Evolutionary conservation across 2,113 vertebrate species (phyloP), one percentile per base, ranked within the genome.

Genomic region (cat (Felis catus)): DNA sequence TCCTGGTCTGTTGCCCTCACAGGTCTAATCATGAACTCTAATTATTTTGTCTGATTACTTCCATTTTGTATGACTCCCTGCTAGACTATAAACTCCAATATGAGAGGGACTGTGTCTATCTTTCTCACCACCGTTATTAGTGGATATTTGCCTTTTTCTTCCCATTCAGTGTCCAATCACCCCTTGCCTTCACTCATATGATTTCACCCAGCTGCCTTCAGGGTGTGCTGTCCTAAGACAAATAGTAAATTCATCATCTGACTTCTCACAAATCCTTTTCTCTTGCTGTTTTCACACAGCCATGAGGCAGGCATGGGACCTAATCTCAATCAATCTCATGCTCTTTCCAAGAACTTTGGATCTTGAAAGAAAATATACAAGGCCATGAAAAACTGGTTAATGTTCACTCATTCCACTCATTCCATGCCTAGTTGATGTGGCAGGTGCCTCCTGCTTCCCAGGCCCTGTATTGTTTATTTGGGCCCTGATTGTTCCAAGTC

Each of bases 41-140:
- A 71, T 80, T 79, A 85, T 94, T 87, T 93, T 82, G 61, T 73
- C 68, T 82, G 70, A 45, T 66, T 87, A 65, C 25, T 86, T 84
- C 51, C 73, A 29, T 96, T 94, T 90, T 83, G n/a, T 70, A 53
- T 80, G 27, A 91, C 63, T 92, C 33, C 82, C 33, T 78, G 66
- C 29, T 81, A 48, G 66, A 82, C 73, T 71, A 23, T 95, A 70
- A 86, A n/a, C 16, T 76, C 73, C 36, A 83, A 27, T 36, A 58
- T 45, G 15, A 61, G 29, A 55, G 53, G 51, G 7, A 70, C 11
- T 94, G 12, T 48, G 12, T 70, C 65, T 63, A 23, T 70, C 5
- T 81, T 85, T 73, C 33, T 93, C 11, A 61, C 3, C 55, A 70
- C 11, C 31, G 82, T 80, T 79, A 53, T 66, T 68, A 71, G 74